Conservation (phyloP, 2,113 vertebrate species). For the Brienomyrus longianalis region DNA sequence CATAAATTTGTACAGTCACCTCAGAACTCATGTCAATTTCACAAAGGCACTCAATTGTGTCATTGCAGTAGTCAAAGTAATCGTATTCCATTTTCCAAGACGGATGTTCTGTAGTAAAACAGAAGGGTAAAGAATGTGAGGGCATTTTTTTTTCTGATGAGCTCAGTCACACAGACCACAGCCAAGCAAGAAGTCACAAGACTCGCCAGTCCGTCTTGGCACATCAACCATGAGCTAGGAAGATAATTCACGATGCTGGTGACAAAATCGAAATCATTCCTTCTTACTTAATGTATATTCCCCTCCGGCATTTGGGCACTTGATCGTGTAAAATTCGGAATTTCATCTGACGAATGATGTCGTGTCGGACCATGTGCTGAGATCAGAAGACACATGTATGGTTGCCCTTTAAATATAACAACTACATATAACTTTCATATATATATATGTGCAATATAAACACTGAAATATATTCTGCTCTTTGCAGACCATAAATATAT, state of each 20-base stretch:
- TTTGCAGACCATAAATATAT: not conserved
- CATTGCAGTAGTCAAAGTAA: too few relatives aligned
- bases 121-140: not conserved
- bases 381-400: not conserved
- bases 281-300: not conserved
- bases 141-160: not conserved
- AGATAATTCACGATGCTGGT: not conserved
- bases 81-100: not conserved
- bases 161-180: not conserved
- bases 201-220: not conserved
- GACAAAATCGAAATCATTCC: not conserved
- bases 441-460: not conserved
- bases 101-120: not conserved
- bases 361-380: not conserved
- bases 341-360: not conserved
- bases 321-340: not conserved
- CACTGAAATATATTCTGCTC: not conserved
- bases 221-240: not conserved
- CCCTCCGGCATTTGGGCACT: not conserved
- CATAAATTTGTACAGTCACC: slow-evolving; percentile 33
- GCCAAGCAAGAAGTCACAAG: not conserved
- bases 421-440: not conserved
- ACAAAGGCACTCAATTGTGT: slow-evolving; percentile 25
- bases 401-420: not conserved
- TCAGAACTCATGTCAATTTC: slow-evolving; percentile 9